Base-by-base conservation (phyloP, 2,888 invertebrate genomes). In the Zygogramma bicolorata region DNA sequence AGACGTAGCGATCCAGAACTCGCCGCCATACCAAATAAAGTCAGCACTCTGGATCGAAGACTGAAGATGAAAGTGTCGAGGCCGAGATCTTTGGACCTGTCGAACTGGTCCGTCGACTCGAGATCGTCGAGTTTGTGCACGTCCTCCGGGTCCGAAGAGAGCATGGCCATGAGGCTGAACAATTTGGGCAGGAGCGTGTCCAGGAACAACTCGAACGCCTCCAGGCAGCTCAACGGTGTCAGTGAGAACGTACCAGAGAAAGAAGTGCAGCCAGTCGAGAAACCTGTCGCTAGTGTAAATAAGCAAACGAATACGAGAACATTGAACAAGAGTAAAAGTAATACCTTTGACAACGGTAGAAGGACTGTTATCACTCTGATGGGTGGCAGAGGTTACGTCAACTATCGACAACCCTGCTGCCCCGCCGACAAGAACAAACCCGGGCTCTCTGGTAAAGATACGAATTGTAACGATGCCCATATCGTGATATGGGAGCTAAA, bases 401-500 rank as follows among this genome's bases (percentile, higher is more conserved):
- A 95, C 87, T 95, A 95, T 93, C 89, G 95, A 68, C 94, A 94
- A 82, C 91, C 93, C 18, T 91, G 92, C 82, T 91, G 92, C 84
- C 75, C 85, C 8, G 88, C 90, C 27, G 91, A 91, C 78, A 88
- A 90, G 31, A 84, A 80, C 79, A 88, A 84, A 69, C 81, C 81
- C 68, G 88, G 89, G 3, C 15, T 31, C 18, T 6, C 65, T 22
- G 72, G 73, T 34, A 27, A 90, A 60, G 93, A 93, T 74, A 93
- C 93, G 59, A 95, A 95, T 86, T 93, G 93, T 75, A 94, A 91
- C 83, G 95, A 96, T 89, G 96, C 97, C 15, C 95, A 96, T 87
- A 93, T 97, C 82, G 93, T 96, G 75, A 91, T 97, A 61, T 97
- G 97, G 96, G 97, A 97, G 87, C 92, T 93, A 88, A 94, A 94